phyloP scores from a whole-genome alignment of 2,797 vertebrate species.

The Halcyon chelicuti region DNA sequence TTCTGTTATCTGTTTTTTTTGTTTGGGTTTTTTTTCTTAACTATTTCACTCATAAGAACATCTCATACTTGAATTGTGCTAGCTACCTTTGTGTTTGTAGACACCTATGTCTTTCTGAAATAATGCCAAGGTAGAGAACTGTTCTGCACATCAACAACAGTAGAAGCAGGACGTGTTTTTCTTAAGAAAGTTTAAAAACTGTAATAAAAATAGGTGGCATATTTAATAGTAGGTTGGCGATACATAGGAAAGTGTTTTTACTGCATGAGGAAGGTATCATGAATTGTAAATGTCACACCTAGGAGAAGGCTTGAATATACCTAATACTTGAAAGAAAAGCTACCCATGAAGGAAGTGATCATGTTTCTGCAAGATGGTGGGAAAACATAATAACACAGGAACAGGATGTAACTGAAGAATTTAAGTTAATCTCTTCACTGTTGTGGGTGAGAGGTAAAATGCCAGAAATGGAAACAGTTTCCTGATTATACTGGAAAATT shows the following conservation, averaged over 20 bases:
- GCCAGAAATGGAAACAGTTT: constrained; percentile 69
- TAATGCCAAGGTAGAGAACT: neutral
- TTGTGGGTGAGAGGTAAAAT: constrained; percentile 69
- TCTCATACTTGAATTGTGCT: neutral
- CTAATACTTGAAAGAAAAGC: constrained; percentile 45
- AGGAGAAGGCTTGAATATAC: neutral
- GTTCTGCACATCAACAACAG: neutral
- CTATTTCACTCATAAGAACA: neutral
- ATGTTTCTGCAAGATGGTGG: constrained; percentile 55
- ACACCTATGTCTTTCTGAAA: neutral
- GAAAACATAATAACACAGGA: constrained; percentile 62
- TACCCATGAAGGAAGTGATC: constrained; percentile 15
- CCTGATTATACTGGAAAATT: constrained; percentile 42
- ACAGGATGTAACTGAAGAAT: constrained; percentile 69
- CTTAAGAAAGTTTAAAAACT: neutral
- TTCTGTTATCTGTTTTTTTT: neutral
- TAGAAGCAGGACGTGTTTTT: neutral
- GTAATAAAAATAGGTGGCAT: neutral
- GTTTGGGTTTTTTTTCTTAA: neutral
- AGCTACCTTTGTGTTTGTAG: neutral
- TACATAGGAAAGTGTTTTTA: constrained; percentile 2
- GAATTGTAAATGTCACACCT: constrained; percentile 5
- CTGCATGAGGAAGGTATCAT: neutral
- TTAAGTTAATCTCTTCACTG: constrained; percentile 34
- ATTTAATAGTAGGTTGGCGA: neutral